A percentile compares a stretch with the other conserved stretches of the same genome.
Evolutionary conservation across 2,113 vertebrate genomes (phyloP).

Genomic region (Saguinus imperator): DNA sequence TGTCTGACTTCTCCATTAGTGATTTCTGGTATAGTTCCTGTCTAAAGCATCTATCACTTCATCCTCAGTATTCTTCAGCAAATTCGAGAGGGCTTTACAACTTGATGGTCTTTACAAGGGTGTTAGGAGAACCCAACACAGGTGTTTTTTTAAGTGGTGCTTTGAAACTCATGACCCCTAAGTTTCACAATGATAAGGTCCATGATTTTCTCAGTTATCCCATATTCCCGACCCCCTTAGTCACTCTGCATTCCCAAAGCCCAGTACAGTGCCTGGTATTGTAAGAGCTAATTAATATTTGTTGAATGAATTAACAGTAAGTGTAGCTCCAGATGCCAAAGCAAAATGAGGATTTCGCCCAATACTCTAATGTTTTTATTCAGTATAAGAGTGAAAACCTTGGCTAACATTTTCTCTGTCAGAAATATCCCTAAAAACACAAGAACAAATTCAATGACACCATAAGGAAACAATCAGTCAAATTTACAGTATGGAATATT

Average conservation of each 20-base stretch:
- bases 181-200: neutral
- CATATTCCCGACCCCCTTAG: fast-evolving
- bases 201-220: neutral
- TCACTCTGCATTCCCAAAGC: neutral
- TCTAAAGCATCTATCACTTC: neutral
- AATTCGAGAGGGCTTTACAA: neutral
- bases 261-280: neutral
- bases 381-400: neutral
- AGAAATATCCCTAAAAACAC: neutral
- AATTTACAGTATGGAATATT: neutral
- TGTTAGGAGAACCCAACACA: neutral
- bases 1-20: neutral
- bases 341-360: neutral
- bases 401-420: neutral
- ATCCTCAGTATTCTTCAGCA: neutral
- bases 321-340: neutral
- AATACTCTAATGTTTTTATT: neutral
- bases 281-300: neutral
- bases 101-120: neutral
- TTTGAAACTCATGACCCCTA: neutral
- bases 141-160: neutral
- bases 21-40: neutral
- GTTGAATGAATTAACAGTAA: neutral
- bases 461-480: neutral
- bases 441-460: neutral